Evolutionary conservation across 2,113 vertebrate species (phyloP).

Genomic region (Leucopternis melanops): DNA sequence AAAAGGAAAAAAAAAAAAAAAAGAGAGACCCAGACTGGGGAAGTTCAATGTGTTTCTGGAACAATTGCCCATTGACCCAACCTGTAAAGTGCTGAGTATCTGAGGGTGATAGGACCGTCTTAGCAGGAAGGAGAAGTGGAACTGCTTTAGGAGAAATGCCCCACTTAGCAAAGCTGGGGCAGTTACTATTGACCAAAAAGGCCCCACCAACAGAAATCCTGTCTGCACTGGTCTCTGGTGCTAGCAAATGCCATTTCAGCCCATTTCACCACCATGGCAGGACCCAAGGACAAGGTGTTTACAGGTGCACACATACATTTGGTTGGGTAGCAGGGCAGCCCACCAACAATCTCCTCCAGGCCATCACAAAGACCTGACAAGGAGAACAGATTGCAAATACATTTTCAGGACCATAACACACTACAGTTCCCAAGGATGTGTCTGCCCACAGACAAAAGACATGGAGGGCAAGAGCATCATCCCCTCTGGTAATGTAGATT

Average conservation of each 20-base stretch:
- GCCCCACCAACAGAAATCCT: not conserved
- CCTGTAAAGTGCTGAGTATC: not conserved
- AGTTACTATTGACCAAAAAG: not conserved
- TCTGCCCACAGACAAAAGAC: not conserved
- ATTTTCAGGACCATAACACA: not conserved
- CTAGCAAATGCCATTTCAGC: not conserved
- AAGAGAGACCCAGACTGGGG: not conserved
- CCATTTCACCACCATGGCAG: not conserved
- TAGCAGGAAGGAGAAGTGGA: not conserved
- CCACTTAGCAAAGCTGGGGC: not conserved
- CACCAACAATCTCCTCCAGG: not conserved
- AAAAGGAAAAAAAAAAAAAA: not conserved
- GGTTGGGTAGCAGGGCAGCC: not conserved
- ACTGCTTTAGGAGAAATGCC: not conserved
- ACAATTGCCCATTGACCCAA: not conserved
- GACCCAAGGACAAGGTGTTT: not conserved
- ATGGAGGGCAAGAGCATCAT: not conserved
- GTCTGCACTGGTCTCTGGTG: not conserved
- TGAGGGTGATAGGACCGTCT: not conserved
- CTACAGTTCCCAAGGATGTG: not conserved
- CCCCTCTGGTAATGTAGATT: not conserved
- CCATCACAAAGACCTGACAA: not conserved
- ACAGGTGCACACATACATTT: not conserved
- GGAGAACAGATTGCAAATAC: not conserved
- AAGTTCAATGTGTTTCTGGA: not conserved